Percentiles rank a stretch among this genome's conserved stretches.
These are phyloP conservation scores for Oscheius onirici DNA, from an alignment of 2,888 invertebrate species.

Conservation along the genomic window DNA sequence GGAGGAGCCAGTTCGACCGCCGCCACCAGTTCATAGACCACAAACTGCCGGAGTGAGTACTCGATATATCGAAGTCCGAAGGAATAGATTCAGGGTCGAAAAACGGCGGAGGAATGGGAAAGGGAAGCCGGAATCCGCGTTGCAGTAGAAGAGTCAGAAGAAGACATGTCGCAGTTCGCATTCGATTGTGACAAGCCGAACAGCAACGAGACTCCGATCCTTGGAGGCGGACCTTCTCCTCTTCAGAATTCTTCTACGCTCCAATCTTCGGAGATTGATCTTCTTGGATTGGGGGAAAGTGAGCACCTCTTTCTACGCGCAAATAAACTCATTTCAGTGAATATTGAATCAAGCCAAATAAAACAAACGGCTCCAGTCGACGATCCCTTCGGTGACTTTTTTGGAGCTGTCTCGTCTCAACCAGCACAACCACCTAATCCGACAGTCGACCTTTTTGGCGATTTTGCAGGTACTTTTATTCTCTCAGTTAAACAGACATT, in stretches of 20 bases:
- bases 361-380: neutral
- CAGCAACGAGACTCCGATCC: slow-evolving; percentile 35
- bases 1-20: neutral
- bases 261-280: slow-evolving; percentile 15
- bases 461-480: neutral
- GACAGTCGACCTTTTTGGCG: slow-evolving; percentile 24
- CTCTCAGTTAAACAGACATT: neutral
- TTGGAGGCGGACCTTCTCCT: slow-evolving; percentile 21
- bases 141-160: slow-evolving; percentile 38
- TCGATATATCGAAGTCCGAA: too few species aligned
- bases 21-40: neutral
- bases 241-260: slow-evolving; percentile 13
- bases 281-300: slow-evolving; percentile 32
- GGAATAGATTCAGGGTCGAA: slow-evolving; percentile 17
- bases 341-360: neutral
- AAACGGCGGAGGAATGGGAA: slow-evolving; percentile 44
- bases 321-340: neutral
- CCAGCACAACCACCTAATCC: neutral
- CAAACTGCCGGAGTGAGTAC: neutral
- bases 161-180: slow-evolving; percentile 49
- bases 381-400: slow-evolving; percentile 35
- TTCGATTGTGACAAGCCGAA: slow-evolving; percentile 51
- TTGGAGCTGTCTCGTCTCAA: slow-evolving; percentile 10
- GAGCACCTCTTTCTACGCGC: neutral
- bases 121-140: slow-evolving; percentile 49